These are phyloP conservation scores for Chelonia mydas DNA, from an alignment of 2,797 vertebrate genomes.

Conservation along the genomic window DNA sequence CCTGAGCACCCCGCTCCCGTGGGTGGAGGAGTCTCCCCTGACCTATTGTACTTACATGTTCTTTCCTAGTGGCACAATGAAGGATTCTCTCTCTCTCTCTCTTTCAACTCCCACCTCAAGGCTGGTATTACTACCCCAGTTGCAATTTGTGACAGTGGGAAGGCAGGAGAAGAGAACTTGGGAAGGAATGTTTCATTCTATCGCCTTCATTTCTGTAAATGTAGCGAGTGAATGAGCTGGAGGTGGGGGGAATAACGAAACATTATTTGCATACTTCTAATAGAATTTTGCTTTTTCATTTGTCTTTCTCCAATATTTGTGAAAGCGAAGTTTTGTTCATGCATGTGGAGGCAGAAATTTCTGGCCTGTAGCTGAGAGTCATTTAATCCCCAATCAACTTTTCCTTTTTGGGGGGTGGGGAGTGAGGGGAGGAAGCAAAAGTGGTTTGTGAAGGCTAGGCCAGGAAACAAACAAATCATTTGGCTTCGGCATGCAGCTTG, in stretches of 20 bases:
- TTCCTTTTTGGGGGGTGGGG: no score
- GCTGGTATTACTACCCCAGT: background rate
- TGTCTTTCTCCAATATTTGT: background rate
- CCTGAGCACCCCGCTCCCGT: no score
- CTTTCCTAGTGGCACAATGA: background rate
- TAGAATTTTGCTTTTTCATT: background rate
- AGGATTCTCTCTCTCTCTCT: background rate
- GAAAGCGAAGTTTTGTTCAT: slow-evolving; percentile 2
- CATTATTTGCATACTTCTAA: slow-evolving; percentile 30
- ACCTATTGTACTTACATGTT: background rate
- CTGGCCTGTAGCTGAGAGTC: slow-evolving; percentile 35
- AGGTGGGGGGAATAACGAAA: background rate
- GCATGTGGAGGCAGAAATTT: slow-evolving; percentile 33
- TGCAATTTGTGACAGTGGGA: background rate
- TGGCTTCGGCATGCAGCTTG: slow-evolving; percentile 39
- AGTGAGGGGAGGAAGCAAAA: background rate
- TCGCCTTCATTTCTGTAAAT: background rate
- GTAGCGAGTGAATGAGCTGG: background rate
- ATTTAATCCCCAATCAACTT: slow-evolving; percentile 15
- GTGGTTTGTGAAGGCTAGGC: slow-evolving; percentile 40
- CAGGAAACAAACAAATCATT: slow-evolving; percentile 16
- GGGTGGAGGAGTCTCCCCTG: no score
- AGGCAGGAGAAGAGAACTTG: background rate
- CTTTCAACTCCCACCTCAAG: background rate
- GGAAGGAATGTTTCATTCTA: background rate